Conservation (phyloP, 2,888 invertebrate species). For the Ditylenchus weischeri region DNA sequence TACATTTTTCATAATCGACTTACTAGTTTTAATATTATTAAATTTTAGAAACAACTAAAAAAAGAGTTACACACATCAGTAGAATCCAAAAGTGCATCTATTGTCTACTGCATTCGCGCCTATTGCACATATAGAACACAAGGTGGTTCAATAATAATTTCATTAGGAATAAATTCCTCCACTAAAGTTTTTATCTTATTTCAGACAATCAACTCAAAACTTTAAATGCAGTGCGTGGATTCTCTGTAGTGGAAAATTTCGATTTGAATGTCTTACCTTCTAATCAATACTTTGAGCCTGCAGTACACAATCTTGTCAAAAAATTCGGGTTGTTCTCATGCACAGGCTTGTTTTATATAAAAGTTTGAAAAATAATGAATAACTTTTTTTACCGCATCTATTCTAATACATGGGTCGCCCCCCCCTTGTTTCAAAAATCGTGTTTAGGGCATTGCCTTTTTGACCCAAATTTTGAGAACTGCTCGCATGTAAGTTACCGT, state of each 20-base stretch:
- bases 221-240: constrained; percentile 42
- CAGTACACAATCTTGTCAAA: constrained; percentile 26
- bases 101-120: constrained; percentile 31
- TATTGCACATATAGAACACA: constrained; percentile 22
- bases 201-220: constrained; percentile 34
- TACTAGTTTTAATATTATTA: neutral
- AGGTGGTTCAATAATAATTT: constrained; percentile 14
- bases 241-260: constrained; percentile 41
- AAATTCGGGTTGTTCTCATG: constrained; percentile 52
- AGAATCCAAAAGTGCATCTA: constrained; percentile 33
- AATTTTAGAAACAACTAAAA: constrained; percentile 9
- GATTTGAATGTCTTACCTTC: constrained; percentile 42
- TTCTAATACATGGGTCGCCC: no score
- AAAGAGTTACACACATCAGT: constrained; percentile 26
- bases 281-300: constrained; percentile 34
- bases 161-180: no score
- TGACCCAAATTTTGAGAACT: no score
- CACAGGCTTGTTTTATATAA: constrained; percentile 31
- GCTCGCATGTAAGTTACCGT: no score
- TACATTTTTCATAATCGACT: no score
- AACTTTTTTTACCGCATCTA: no score
- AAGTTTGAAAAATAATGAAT: no score
- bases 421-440: no score
- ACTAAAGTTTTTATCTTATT: no score
- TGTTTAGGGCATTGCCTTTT: no score